Percentiles rank a stretch among this genome's conserved stretches.
These are phyloP conservation scores for Caenorhabditis brenneri DNA, from an alignment of 1,140 invertebrate species.

Conservation along the genomic window DNA sequence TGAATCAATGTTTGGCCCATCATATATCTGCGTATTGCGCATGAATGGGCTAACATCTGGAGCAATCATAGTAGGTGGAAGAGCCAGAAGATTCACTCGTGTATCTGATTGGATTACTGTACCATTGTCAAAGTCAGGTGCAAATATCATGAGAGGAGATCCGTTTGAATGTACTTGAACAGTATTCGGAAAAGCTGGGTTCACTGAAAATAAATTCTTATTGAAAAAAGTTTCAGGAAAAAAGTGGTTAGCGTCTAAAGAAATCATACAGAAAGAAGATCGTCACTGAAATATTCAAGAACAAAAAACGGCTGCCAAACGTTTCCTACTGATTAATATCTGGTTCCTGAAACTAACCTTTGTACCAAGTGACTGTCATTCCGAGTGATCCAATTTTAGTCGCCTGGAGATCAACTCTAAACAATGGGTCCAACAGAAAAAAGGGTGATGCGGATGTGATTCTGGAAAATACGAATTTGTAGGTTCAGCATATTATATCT, in stretches of 20 bases:
- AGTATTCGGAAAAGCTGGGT: neutral
- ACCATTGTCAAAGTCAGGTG: neutral
- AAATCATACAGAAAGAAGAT: too few species aligned
- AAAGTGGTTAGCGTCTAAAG: too few species aligned
- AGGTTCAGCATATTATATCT: neutral
- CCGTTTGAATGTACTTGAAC: neutral
- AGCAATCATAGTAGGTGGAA: neutral
- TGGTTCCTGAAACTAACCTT: neutral
- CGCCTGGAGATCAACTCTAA: neutral
- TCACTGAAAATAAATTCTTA: neutral
- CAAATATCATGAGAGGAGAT: neutral
- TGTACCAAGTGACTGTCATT: neutral
- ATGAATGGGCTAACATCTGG: neutral
- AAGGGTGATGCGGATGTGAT: neutral
- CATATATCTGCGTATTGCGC: neutral
- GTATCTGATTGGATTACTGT: neutral
- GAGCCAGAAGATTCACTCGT: neutral
- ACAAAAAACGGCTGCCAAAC: too few species aligned
- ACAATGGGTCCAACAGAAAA: neutral
- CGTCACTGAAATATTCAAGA: too few species aligned
- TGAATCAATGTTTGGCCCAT: neutral
- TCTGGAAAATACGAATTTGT: neutral
- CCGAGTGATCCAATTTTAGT: neutral
- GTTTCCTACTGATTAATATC: too few species aligned
- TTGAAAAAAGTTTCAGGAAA: too few species aligned